Conservation (phyloP, 2,797 vertebrate species). For the Oceanodroma leucorhoa region DNA sequence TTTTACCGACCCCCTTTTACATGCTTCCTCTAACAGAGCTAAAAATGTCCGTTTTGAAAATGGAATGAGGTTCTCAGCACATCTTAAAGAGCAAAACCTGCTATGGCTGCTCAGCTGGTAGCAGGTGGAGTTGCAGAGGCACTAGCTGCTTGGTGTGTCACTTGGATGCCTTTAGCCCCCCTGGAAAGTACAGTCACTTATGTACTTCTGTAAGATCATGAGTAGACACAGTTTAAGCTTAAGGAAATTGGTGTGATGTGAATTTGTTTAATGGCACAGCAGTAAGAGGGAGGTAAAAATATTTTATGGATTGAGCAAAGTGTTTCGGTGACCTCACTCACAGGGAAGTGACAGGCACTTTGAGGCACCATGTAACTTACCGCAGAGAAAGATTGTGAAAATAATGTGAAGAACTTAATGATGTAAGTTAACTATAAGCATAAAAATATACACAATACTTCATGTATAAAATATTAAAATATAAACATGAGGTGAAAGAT, state of each 20-base stretch:
- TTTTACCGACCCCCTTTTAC: not conserved
- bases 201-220: not conserved
- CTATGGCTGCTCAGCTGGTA: constrained; percentile 31
- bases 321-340: not conserved
- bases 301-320: not conserved
- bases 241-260: not conserved
- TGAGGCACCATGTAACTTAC: not conserved
- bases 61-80: not conserved
- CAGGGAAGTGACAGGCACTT: not conserved
- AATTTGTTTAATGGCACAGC: not conserved
- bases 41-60: not conserved
- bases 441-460: not conserved
- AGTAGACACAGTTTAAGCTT: not conserved
- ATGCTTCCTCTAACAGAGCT: not conserved
- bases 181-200: not conserved
- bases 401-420: not conserved
- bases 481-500: not conserved
- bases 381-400: not conserved
- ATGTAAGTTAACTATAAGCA: not conserved
- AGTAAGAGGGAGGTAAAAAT: not conserved
- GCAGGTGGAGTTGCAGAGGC: constrained; percentile 42
- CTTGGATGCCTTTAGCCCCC: not conserved
- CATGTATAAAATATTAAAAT: not conserved
- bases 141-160: not conserved
- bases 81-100: not conserved